Conservation (phyloP, 2,797 vertebrate species). For the Hyperoplus immaculatus region DNA sequence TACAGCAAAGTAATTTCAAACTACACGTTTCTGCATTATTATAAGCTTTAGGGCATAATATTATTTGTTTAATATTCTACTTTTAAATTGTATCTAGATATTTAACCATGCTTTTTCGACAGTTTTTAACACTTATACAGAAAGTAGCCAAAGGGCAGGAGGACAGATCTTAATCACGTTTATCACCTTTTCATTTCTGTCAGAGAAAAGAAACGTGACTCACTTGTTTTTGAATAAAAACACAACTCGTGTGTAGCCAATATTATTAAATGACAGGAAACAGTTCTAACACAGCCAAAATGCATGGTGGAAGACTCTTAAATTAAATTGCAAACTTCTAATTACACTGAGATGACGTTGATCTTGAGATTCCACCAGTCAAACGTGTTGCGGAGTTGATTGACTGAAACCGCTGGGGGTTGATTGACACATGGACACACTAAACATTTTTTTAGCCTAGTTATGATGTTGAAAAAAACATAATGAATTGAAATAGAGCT, state of each 20-base stretch:
- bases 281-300: background rate
- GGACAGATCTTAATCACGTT: constrained; percentile 11
- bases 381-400: background rate
- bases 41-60: no score
- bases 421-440: background rate
- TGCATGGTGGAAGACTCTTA: no score
- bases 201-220: constrained; percentile 32
- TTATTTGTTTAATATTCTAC: no score
- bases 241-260: background rate
- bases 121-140: background rate
- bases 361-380: background rate
- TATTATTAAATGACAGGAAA: background rate
- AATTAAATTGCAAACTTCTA: background rate
- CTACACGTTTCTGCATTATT: no score
- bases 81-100: background rate
- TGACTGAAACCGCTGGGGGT: background rate
- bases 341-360: background rate
- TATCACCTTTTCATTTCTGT: constrained; percentile 24
- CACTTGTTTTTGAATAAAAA: constrained; percentile 16
- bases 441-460: background rate
- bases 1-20: background rate
- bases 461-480: background rate
- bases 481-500: background rate
- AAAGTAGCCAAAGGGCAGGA: background rate
- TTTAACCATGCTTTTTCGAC: background rate